Conservation (phyloP, 2,888 invertebrate species). For the Phorcus lineatus region DNA sequence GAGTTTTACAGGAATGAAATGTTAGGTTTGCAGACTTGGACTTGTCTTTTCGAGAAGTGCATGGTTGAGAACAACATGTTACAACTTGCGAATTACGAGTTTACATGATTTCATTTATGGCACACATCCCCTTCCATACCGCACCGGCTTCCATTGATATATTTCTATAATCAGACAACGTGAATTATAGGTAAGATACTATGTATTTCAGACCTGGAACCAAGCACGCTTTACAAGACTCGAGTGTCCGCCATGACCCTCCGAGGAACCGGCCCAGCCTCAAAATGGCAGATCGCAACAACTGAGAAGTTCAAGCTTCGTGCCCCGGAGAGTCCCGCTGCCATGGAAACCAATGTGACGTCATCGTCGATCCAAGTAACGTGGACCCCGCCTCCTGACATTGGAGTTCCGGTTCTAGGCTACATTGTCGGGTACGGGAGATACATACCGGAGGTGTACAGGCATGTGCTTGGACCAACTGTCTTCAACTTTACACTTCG, state of each 20-base stretch:
- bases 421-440: slow-evolving; percentile 60
- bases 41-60: too few relatives aligned
- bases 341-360: not conserved
- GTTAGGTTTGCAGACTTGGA: too few relatives aligned
- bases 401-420: slow-evolving; percentile 49
- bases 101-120: too few relatives aligned
- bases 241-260: slow-evolving; percentile 55
- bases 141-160: too few relatives aligned
- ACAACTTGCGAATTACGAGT: too few relatives aligned
- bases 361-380: slow-evolving; percentile 26
- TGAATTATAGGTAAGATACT: too few relatives aligned
- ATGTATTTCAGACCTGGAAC: slow-evolving; percentile 41
- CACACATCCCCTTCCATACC: too few relatives aligned
- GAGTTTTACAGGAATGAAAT: too few relatives aligned
- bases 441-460: slow-evolving; percentile 60
- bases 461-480: slow-evolving; percentile 41
- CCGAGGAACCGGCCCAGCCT: slow-evolving; percentile 59
- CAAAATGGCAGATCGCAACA: slow-evolving; percentile 41
- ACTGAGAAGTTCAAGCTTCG: not conserved
- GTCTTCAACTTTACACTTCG: slow-evolving; percentile 33
- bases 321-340: slow-evolving; percentile 28
- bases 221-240: slow-evolving; percentile 45
- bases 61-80: too few relatives aligned
- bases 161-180: too few relatives aligned
- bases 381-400: slow-evolving; percentile 48